Conservation (phyloP, 1,140 invertebrate genomes). For the Apis florea region DNA sequence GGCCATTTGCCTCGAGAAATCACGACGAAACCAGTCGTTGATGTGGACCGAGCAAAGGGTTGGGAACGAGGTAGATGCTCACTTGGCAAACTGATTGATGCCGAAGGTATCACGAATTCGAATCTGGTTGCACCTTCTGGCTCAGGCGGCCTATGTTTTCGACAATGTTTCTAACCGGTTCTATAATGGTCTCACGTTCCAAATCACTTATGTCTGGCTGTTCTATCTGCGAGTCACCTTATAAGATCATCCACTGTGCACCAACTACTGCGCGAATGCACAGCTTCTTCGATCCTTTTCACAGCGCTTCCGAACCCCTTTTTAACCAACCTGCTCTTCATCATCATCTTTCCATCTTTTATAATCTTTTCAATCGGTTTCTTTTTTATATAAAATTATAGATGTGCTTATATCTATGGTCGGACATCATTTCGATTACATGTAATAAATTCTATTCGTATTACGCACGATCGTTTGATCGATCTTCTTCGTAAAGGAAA, state of each 20-base stretch:
- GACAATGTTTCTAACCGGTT: conserved; percentile 70
- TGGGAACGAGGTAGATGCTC: conserved; percentile 6
- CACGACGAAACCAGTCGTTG: too few species aligned
- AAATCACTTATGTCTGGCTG: conserved; percentile 66
- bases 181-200: conserved; percentile 74
- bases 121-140: conserved; percentile 26
- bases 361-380: too few species aligned
- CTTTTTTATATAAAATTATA: too few species aligned
- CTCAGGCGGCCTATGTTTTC: conserved; percentile 66
- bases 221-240: conserved; percentile 44
- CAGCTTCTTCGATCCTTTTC: conserved; percentile 35
- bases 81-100: conserved; percentile 45
- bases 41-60: not conserved
- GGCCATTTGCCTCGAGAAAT: too few species aligned
- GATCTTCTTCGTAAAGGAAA: too few species aligned
- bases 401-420: too few species aligned
- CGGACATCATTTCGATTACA: too few species aligned
- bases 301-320: too few species aligned
- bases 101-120: conserved; percentile 49
- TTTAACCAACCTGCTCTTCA: too few species aligned
- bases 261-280: conserved; percentile 7
- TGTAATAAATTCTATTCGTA: too few species aligned
- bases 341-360: too few species aligned
- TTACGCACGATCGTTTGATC: too few species aligned
- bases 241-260: conserved; percentile 36